Percentiles rank a stretch among this genome's conserved stretches.
Conservation (phyloP, 2,888 invertebrate species). For the Blastobasis adustella region DNA sequence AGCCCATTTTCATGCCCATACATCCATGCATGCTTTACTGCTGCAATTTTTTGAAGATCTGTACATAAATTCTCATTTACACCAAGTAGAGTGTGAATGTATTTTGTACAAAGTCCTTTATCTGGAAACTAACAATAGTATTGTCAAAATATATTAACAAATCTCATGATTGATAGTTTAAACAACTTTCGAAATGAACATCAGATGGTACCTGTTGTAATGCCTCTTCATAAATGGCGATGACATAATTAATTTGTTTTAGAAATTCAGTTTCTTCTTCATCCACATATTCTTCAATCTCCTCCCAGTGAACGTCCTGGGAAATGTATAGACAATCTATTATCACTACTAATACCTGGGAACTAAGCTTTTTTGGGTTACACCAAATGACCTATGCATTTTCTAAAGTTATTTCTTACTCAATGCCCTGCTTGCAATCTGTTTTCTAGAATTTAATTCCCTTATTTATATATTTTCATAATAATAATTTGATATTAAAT, state of each 20-base stretch:
- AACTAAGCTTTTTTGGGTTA: too few relatives aligned
- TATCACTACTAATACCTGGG: too few relatives aligned
- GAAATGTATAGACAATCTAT: conserved; percentile 14
- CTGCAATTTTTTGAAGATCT: conserved; percentile 42
- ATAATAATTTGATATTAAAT: background rate
- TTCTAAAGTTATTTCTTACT: too few relatives aligned
- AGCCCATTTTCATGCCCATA: conserved; percentile 51
- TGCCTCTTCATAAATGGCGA: conserved; percentile 56
- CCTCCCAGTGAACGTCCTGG: conserved; percentile 56
- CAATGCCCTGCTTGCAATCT: too few relatives aligned
- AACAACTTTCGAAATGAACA: background rate
- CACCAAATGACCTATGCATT: too few relatives aligned
- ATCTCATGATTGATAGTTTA: background rate
- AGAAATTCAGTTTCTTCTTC: conserved; percentile 37
- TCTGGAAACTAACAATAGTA: conserved; percentile 48
- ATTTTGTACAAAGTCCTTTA: conserved; percentile 49
- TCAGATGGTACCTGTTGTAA: conserved; percentile 35
- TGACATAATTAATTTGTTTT: conserved; percentile 42
- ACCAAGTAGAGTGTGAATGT: conserved; percentile 50
- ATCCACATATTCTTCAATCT: conserved; percentile 48
- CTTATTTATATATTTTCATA: too few relatives aligned
- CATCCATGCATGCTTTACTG: conserved; percentile 57
- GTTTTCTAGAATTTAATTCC: too few relatives aligned
- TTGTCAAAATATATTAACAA: background rate
- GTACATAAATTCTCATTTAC: conserved; percentile 37